Evolutionary conservation across 2,888 invertebrate genomes (phyloP).

Genomic region (Chloroclystis v-ata): DNA sequence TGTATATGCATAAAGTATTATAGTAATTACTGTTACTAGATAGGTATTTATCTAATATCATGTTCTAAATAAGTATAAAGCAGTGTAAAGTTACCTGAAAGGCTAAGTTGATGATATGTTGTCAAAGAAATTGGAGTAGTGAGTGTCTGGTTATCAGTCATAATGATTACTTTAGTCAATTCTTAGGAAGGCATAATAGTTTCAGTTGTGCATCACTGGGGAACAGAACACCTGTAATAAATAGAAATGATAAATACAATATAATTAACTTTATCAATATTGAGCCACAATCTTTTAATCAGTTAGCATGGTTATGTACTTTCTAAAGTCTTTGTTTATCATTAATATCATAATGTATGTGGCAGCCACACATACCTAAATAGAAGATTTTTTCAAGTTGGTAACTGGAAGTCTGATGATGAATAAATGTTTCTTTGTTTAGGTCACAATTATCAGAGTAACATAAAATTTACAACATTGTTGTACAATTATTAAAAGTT

Average conservation of each 20-base stretch:
- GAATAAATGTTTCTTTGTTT: no score
- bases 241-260: not conserved
- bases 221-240: slow-evolving; percentile 24
- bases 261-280: slow-evolving; percentile 1
- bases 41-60: not conserved
- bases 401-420: no score
- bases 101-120: slow-evolving; percentile 71
- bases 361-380: no score
- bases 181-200: slow-evolving; percentile 36
- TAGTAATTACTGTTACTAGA: no score
- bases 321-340: not conserved
- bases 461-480: no score
- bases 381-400: no score
- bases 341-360: not conserved
- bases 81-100: slow-evolving; percentile 52
- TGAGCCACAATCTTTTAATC: slow-evolving; percentile 3
- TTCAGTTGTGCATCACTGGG: slow-evolving; percentile 24
- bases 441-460: no score
- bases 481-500: no score
- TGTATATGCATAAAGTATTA: no score
- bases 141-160: slow-evolving; percentile 65
- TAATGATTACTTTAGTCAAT: slow-evolving; percentile 50
- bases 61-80: not conserved
- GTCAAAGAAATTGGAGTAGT: slow-evolving; percentile 67
- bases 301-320: slow-evolving; percentile 1